Base-by-base conservation (phyloP, 2,888 invertebrate species). In the Odontothrips loti region DNA sequence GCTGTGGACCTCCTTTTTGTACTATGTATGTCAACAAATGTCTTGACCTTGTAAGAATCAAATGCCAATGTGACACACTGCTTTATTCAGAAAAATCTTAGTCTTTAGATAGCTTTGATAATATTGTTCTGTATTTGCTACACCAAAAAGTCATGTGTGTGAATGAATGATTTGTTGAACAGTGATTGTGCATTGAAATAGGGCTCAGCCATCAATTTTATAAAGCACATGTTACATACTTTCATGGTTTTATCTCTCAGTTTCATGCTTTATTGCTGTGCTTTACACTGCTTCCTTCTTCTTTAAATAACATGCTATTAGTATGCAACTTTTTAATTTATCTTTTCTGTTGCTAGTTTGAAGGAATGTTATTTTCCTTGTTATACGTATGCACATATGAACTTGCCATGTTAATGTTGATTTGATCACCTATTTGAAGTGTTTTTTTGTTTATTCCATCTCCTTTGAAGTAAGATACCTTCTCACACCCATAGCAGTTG, bases 81-180 rank as follows among this genome's bases (percentile, higher is more conserved):
- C 68, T 75, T 27, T 75, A 27, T 75, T 75, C 68, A 1, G 68
- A 10, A 75, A 75, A 75, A 23, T 58, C 17, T 75, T 75, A 75
- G 68, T 75, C 68, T 75, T 75, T 75, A 75, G 68, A 75, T 75
- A 75, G 68, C 68, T 27, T 75, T 75, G 68, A 75, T 75, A 75
- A 75, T 58, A 58, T 20, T 58, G 58, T 75, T 75, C 68, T 75
- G 27, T 75, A 75, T 75, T 75, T 75, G 27, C 68, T 75, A 23
- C 68, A 75, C 23, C 27, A n/a, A 75, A 75, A 12, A 23, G 68
- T 75, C 12, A 58, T 75, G 12, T 75, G 23, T 75, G 27, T 23
- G 68, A 75, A 27, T 11, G 68, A 75, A 75, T 75, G 23, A 27
- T 75, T 27, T 75, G 68, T 75, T 43, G 34, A 43, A 43, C 68